Evolutionary conservation across 2,888 invertebrate species (phyloP), one percentile per base, ranked within the genome.

Genomic region (Aphodius sticticus): DNA sequence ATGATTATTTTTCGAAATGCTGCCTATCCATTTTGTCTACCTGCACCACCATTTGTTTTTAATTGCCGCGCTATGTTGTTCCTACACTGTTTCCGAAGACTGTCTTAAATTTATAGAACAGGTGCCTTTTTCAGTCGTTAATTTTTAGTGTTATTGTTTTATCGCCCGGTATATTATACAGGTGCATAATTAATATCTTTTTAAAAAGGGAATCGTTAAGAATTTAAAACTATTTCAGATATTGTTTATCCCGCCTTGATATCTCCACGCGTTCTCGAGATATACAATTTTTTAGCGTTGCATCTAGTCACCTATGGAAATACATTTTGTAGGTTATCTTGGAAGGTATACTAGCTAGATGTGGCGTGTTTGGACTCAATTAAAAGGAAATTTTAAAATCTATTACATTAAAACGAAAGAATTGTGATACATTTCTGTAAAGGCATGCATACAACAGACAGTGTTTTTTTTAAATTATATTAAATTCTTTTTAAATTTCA

Each of bases 1-100:
- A 53, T 53, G 53, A 53, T 53, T 53, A 53, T 53, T 53, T 53
- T 53, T 53, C 53, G 53, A 53, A 53, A 53, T 53, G 53, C 53
- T 53, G 53, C 53, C 53, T 53, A 53, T 53, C 53, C 53, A 53
- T 53, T 53, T 53, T 53, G 53, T 53, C 53, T 53, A 53, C 53
- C 53, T 53, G 53, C 53, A 53, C 53, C 53, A 12, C 53, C 53
- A 12, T 53, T 53, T 53, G 53, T 53, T 53, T 53, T 53, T 53
- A 53, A 53, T 53, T 53, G 53, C 53, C 9, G 53, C 53, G 26
- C 53, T 53, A 53, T 12, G 12, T 12, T 26, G 12, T 12, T 9
- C 53, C 7, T 12, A 53, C 53, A 53, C 53, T 53, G 53, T 53
- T 53, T 53, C 12, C 53, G 53, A 53, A 53, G 53, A 53, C 1